Evolutionary conservation across 2,888 invertebrate genomes (phyloP).

Genomic region (Hecatera dysodea): DNA sequence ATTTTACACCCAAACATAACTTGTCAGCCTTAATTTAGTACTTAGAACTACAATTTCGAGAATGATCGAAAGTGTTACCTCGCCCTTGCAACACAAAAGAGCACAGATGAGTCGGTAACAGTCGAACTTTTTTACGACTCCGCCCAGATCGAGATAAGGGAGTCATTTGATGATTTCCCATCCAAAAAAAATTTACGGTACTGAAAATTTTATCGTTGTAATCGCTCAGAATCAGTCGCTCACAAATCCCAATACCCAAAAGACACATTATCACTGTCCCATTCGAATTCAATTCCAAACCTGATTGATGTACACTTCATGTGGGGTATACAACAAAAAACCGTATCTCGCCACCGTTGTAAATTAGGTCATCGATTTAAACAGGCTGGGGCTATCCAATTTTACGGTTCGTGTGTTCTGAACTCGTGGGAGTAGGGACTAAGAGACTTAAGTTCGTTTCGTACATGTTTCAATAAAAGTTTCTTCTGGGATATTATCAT

Average conservation of each 20-base stretch:
- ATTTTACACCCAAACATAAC: too few species aligned
- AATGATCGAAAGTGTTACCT: too few species aligned
- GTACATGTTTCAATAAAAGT: constrained; percentile 41
- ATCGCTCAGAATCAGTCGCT: neutral
- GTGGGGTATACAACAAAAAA: constrained; percentile 30
- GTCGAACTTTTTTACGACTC: too few species aligned
- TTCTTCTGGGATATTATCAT: constrained; percentile 11
- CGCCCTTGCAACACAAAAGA: too few species aligned
- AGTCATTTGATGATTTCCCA: too few species aligned
- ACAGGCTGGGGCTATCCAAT: constrained; percentile 74
- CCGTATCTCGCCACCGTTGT: constrained; percentile 42
- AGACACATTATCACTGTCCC: neutral
- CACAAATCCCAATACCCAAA: neutral
- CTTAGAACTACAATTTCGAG: too few species aligned
- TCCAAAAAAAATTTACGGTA: neutral
- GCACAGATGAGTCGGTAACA: too few species aligned
- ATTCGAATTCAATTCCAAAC: constrained; percentile 29
- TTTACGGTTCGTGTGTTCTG: constrained; percentile 72
- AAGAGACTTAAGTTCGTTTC: constrained; percentile 53
- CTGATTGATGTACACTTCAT: constrained; percentile 33
- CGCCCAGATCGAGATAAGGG: too few species aligned
- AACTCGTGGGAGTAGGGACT: constrained; percentile 64
- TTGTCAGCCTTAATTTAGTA: too few species aligned
- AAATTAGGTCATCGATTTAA: constrained; percentile 79
- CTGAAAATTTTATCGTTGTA: neutral